Base-by-base conservation (phyloP, 1,140 invertebrate genomes). In the Homalodisca vitripennis region DNA sequence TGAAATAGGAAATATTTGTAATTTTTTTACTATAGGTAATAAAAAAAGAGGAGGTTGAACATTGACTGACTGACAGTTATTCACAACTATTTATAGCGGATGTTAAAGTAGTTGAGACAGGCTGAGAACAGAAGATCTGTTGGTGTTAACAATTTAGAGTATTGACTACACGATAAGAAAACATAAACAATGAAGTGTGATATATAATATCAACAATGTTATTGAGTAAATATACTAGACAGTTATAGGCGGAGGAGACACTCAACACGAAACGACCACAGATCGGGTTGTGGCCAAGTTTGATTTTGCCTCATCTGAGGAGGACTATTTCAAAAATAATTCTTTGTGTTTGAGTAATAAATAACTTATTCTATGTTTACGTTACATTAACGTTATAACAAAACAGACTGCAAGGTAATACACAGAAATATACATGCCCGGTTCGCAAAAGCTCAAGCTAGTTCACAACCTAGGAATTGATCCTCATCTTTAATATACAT, bases 371-470 rank as follows among this genome's bases (percentile, higher is more conserved):
- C 17, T 41, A 41, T 10, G 17, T 10, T 41, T 41, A 41, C 6
- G 6, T 41, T 41, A 41, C 34, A 10, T 6, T 41, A 10, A n/a
- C n/a, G n/a, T n/a, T n/a, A n/a, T n/a, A n/a, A n/a, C n/a, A n/a
- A n/a, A n/a, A n/a, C n/a, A n/a, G n/a, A n/a, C n/a, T n/a, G n/a
- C n/a, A n/a, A n/a, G n/a, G 34, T 17, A 41, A 41, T 41, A 41
- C 34, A 41, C 48, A 53, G 26, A 60, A 60, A 60, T 60, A 27
- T 60, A 60, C 55, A 60, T 60, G 14, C 14, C 55, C 26, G 29
- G 29, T 24, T 60, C 24, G 55, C 55, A 60, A 46, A 63, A 66
- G 63, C 63, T 66, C 32, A 66, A 66, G 63, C 63, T 66, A 66
- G 41, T 66, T 66, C 63, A 66, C 63, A 66, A 66, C 63, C 63